Evolutionary conservation across 2,797 vertebrate genomes (phyloP).

Genomic region (Sylvilagus floridanus): DNA sequence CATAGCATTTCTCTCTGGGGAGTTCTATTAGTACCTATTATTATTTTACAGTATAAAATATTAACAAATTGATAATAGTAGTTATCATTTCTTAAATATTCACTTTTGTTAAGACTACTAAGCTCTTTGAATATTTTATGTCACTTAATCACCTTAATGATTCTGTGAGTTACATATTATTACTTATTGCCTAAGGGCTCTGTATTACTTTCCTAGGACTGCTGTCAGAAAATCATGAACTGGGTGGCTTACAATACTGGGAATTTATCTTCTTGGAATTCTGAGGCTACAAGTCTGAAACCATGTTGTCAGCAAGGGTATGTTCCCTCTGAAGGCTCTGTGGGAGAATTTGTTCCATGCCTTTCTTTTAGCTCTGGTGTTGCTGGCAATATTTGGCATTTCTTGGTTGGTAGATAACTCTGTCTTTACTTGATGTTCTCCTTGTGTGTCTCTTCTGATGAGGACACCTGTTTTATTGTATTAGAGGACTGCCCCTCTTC

Average conservation of each 20-base stretch:
- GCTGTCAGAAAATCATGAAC: background rate
- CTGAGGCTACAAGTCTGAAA: background rate
- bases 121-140: slow-evolving; percentile 21
- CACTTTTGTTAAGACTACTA: background rate
- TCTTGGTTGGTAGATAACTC: background rate
- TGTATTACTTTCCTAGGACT: background rate
- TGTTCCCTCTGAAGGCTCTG: background rate
- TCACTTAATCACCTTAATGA: slow-evolving; percentile 12
- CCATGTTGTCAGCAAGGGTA: background rate
- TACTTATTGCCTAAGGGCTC: background rate
- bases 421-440: background rate
- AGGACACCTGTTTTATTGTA: background rate
- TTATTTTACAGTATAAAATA: background rate
- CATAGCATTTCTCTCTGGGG: slow-evolving; percentile 73
- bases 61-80: background rate
- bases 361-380: background rate
- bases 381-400: background rate
- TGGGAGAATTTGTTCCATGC: background rate
- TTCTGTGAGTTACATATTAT: background rate
- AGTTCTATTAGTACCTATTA: slow-evolving; percentile 74
- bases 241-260: background rate
- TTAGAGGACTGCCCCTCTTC: background rate
- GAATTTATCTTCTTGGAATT: background rate
- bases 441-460: background rate
- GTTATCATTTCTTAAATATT: background rate